phyloP scores from a whole-genome alignment of 2,888 invertebrate genomes.

The Calephelis perditalis region DNA sequence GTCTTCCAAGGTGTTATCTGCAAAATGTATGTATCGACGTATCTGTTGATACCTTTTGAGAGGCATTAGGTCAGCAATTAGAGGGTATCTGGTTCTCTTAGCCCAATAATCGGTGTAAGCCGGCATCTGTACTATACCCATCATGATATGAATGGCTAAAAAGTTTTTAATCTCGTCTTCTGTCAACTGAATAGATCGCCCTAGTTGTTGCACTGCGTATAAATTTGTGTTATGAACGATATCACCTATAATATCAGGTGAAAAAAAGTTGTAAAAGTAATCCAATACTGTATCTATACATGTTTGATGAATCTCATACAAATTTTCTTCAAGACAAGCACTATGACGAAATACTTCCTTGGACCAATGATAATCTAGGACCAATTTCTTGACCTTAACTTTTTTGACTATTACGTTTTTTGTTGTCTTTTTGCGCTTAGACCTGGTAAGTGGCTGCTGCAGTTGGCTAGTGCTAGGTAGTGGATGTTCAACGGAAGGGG shows the following conservation, averaged over 20 bases:
- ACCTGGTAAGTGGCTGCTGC: conserved; percentile 23
- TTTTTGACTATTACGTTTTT: conserved; percentile 24
- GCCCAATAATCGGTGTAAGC: conserved; percentile 21
- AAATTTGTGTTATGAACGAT: conserved; percentile 3
- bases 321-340: conserved; percentile 9
- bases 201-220: conserved; percentile 9
- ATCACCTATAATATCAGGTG: not conserved
- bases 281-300: conserved; percentile 12
- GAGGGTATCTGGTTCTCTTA: not conserved
- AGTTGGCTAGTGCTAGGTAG: conserved; percentile 19
- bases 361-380: conserved; percentile 17
- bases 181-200: conserved; percentile 11
- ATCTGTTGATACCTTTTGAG: conserved; percentile 15
- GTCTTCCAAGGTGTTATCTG: conserved; percentile 23
- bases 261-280: conserved; percentile 16
- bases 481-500: not conserved
- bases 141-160: conserved; percentile 19
- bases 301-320: conserved; percentile 17
- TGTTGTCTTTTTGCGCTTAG: conserved; percentile 25
- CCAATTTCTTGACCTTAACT: conserved; percentile 21
- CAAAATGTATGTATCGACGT: conserved; percentile 10
- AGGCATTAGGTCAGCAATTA: conserved; percentile 12
- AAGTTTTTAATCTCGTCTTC: conserved; percentile 24
- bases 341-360: conserved; percentile 17
- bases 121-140: conserved; percentile 19